Conservation (phyloP, 2,888 invertebrate genomes). For the Gymnoscelis rufifasciata region DNA sequence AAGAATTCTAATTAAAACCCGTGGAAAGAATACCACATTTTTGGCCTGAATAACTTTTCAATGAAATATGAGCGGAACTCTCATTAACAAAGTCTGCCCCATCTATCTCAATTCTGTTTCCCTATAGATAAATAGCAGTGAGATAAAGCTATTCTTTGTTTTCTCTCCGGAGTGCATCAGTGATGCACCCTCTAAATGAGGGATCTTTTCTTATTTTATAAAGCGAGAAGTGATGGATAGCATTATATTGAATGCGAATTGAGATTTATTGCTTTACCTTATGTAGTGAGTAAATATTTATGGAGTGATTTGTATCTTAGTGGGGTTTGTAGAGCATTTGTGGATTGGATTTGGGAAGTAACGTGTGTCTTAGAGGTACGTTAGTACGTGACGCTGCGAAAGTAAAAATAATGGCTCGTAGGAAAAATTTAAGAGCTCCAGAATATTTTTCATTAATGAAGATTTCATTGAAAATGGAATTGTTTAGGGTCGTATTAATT, state of each 20-base stretch:
- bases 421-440: no score
- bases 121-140: constrained; percentile 26
- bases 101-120: constrained; percentile 22
- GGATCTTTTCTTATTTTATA: constrained; percentile 47
- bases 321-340: constrained; percentile 5
- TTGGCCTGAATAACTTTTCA: constrained; percentile 14
- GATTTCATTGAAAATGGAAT: no score
- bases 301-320: constrained; percentile 23
- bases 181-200: constrained; percentile 62
- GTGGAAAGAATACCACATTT: no score
- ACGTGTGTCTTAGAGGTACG: no score
- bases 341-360: constrained; percentile 6
- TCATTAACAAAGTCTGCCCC: constrained; percentile 38
- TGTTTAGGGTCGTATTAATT: no score
- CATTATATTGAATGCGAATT: constrained; percentile 55
- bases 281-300: constrained; percentile 29
- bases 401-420: no score
- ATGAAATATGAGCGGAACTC: constrained; percentile 10
- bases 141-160: constrained; percentile 35
- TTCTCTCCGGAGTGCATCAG: constrained; percentile 50
- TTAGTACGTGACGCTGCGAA: no score
- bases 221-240: constrained; percentile 53
- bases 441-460: no score
- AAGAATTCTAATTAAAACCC: no score
- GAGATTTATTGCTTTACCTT: constrained; percentile 51